A percentile compares a stretch with the other conserved stretches of the same genome.
Conservation (phyloP, 2,888 invertebrate genomes). For the Aphidoletes aphidimyza region DNA sequence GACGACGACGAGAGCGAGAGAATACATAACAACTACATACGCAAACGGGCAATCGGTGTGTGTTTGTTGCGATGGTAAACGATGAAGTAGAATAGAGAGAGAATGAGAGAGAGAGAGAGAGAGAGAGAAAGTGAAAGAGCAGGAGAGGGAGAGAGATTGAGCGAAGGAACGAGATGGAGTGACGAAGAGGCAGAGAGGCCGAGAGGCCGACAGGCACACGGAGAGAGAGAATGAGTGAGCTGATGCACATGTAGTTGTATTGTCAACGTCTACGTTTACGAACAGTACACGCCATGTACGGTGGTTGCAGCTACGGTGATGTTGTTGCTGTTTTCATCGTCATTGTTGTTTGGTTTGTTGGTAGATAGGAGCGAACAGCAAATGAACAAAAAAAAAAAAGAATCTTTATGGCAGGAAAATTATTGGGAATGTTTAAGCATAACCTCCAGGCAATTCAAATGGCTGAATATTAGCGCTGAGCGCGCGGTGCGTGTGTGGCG, state of each 20-base stretch:
- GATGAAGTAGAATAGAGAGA: no score
- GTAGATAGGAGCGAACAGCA: constrained; percentile 8
- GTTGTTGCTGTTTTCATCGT: constrained; percentile 12
- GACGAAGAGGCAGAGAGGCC: no score
- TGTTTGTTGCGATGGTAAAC: no score
- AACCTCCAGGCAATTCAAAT: neutral
- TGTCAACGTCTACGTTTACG: constrained; percentile 37
- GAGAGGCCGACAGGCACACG: no score
- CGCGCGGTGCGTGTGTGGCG: no score
- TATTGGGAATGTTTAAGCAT: no score
- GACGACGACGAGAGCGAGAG: neutral
- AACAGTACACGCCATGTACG: constrained; percentile 49
- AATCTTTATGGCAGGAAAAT: constrained; percentile 28
- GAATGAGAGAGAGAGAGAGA: no score
- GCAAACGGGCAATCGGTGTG: neutral
- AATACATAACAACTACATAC: constrained; percentile 45
- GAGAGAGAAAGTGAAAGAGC: no score
- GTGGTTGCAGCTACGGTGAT: constrained; percentile 47
- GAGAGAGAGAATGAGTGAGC: neutral
- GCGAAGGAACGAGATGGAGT: no score
- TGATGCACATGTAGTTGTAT: constrained; percentile 1
- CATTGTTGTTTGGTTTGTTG: constrained; percentile 45
- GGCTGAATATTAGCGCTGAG: no score
- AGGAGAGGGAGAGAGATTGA: no score
- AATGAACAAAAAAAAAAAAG: no score